These are phyloP conservation scores for Ferdinandea cuprea DNA, from an alignment of 2,888 invertebrate species.

Conservation along the genomic window DNA sequence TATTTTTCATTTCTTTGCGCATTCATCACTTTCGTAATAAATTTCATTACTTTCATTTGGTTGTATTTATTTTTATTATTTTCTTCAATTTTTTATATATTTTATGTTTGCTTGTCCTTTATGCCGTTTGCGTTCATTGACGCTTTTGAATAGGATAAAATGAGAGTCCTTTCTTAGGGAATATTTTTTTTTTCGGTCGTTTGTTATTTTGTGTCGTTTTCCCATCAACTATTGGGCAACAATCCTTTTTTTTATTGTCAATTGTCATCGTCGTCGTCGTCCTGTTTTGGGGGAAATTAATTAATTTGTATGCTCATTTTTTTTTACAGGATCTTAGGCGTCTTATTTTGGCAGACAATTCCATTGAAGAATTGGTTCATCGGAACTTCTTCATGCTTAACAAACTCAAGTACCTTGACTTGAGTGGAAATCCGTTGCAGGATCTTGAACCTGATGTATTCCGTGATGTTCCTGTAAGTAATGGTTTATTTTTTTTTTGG, in stretches of 20 bases:
- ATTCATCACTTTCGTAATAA: conserved; percentile 71
- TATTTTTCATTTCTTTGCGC: conserved; percentile 76
- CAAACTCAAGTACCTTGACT: conserved; percentile 88
- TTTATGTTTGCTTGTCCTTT: conserved; percentile 32
- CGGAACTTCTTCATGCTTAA: conserved; percentile 89
- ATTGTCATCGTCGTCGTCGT: too few species aligned
- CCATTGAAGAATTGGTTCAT: conserved; percentile 87
- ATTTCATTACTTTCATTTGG: conserved; percentile 77
- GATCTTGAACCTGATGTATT: conserved; percentile 91
- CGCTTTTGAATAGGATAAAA: not conserved
- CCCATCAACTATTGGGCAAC: conserved; percentile 22
- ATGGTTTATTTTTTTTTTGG: not conserved
- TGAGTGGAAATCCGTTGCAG: conserved; percentile 89
- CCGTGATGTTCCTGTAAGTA: conserved; percentile 87
- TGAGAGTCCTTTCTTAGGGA: not conserved
- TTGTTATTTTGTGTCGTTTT: conserved; percentile 18
- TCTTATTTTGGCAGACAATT: conserved; percentile 87
- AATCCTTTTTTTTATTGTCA: not conserved
- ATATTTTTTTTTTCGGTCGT: conserved; percentile 1
- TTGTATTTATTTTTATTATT: conserved; percentile 73
- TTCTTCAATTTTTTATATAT: conserved; percentile 43
- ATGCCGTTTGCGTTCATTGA: not conserved
- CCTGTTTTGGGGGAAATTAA: conserved; percentile 12
- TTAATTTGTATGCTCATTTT: conserved; percentile 48
- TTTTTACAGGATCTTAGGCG: conserved; percentile 85